Percentiles rank a stretch among this genome's conserved stretches.
Conservation (phyloP, 2,888 invertebrate species). For the Andrena bicolor region DNA sequence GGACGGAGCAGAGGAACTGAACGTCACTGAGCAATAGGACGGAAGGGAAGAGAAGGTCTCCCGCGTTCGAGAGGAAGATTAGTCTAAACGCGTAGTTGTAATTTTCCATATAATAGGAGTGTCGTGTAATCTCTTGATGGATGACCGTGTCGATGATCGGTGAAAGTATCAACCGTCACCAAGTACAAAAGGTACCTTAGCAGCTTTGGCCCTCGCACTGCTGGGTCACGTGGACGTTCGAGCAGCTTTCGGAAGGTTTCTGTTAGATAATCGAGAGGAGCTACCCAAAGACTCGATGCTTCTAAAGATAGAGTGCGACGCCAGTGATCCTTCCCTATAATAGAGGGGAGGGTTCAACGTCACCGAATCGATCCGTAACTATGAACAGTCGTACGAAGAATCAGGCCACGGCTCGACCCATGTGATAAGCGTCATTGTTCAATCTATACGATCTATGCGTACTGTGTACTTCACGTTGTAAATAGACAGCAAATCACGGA, state of each 20-base stretch:
- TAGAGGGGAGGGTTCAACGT: constrained; percentile 14
- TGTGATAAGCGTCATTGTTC: constrained; percentile 71
- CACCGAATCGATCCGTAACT: constrained; percentile 62
- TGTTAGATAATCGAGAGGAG: background rate
- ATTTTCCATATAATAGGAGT: constrained; percentile 36
- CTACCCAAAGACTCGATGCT: background rate
- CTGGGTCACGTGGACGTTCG: background rate
- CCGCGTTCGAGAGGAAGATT: background rate
- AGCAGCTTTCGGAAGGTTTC: background rate
- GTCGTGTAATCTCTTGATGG: constrained; percentile 48
- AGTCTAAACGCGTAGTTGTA: constrained; percentile 15
- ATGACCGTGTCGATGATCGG: constrained; percentile 29
- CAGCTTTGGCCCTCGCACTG: background rate
- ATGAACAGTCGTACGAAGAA: constrained; percentile 43
- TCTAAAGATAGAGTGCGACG: constrained; percentile 10
- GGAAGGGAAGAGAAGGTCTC: background rate
- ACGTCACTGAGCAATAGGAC: background rate
- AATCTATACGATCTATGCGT: constrained; percentile 61
- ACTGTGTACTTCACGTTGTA: constrained; percentile 76
- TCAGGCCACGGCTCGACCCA: constrained; percentile 52
- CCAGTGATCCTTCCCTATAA: background rate
- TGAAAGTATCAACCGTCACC: constrained; percentile 6
- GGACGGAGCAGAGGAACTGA: background rate
- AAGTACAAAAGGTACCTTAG: constrained; percentile 45
- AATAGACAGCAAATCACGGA: constrained; percentile 76